Base-by-base conservation (phyloP, 2,888 invertebrate genomes). In the Enchytraeus crypticus region DNA sequence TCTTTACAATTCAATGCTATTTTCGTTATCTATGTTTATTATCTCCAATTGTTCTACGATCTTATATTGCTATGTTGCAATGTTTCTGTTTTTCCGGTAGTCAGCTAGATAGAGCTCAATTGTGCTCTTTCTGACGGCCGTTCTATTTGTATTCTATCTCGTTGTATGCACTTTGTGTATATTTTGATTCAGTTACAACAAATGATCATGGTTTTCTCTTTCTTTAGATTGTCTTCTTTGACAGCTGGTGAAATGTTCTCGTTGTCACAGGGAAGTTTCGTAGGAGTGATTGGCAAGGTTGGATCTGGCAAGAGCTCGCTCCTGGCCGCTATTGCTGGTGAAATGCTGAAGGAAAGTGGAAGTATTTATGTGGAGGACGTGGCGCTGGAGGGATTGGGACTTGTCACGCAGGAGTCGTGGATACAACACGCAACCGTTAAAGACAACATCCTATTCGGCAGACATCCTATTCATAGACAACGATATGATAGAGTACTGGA, bases 401-500 rank as follows among this genome's bases (percentile, higher is more conserved):
- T 92, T 0, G 84, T 87, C 0, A 65, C 72, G 18, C 96, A 97
- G 81, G 87, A 87, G 66, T 85, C 92, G 0, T 98, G 96, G 96
- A 82, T 98, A 53, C 89, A 93, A 71, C 85, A 90, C 56, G 92
- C 89, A 43, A 89, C 91, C 0, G 85, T 98, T 53, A 84, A 88
- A 55, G 91, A 93, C 61, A 98, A 97, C 77, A 92, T 98, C 69
- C 81, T 96, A 38, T 96, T 96, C 82, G 96, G 95, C 0, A 86
- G 85, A 71, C 82, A 86, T 0, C 92, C 87, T 70, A 88, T 92
- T 73, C 32, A 45, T n/a, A 8, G 38, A 18, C 51, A 59, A 1
- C 34, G 58, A 53, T 66, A 65, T 45, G 26, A 59, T 8, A 81
- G 82, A 2, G 87, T 95, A 0, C 73, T 97, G 14, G 85, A 87